phyloP scores from a whole-genome alignment of 2,888 invertebrate genomes.

The Falcaria lacertinaria region DNA sequence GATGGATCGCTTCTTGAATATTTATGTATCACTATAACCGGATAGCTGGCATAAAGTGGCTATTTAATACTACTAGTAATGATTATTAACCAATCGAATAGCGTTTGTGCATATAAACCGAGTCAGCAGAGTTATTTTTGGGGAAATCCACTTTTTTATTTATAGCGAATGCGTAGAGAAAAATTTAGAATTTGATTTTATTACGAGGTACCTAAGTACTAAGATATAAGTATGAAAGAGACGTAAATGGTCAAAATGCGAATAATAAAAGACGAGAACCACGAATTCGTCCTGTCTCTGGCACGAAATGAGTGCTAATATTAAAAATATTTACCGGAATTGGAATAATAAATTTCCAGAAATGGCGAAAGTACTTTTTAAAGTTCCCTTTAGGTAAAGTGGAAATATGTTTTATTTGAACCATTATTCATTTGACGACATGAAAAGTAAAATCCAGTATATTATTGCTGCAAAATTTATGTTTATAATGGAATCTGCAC shows the following conservation, averaged over 20 bases:
- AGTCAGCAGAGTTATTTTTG: too few species aligned
- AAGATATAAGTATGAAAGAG: background rate
- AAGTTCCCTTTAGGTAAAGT: background rate
- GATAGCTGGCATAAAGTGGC: background rate
- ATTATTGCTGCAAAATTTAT: background rate
- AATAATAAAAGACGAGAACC: background rate
- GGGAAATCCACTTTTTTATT: too few species aligned
- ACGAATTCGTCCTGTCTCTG: background rate
- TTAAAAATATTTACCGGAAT: background rate
- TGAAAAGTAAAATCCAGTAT: background rate
- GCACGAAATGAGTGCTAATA: background rate
- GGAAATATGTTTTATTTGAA: background rate
- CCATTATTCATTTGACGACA: background rate
- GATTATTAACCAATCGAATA: too few species aligned
- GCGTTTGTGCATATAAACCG: too few species aligned
- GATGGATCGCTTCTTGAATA: background rate
- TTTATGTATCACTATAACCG: background rate
- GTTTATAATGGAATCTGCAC: too few species aligned
- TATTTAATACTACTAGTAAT: too few species aligned
- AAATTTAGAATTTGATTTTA: too few species aligned
- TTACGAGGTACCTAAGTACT: too few species aligned
- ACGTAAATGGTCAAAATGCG: background rate
- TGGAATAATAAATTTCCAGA: background rate
- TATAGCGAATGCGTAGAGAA: too few species aligned
- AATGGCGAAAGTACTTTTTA: background rate